phyloP scores from a whole-genome alignment of 2,797 vertebrate species.

The Sebastes glaucus region DNA sequence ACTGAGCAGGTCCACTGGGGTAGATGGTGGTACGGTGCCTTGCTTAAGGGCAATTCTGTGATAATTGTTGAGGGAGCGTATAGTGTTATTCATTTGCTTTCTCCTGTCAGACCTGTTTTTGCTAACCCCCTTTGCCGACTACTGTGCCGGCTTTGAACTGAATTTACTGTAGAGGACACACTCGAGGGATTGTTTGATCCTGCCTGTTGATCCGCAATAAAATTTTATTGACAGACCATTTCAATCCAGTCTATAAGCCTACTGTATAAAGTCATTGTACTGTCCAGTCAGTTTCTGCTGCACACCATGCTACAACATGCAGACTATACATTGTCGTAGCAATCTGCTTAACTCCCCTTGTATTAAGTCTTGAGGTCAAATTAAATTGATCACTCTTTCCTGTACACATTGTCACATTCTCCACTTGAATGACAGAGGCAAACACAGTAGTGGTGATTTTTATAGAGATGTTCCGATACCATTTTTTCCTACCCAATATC shows the following conservation, averaged over 20 bases:
- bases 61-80: slow-evolving; percentile 21
- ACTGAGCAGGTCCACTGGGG: slow-evolving; percentile 9
- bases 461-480: background rate
- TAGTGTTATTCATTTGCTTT: slow-evolving; percentile 11
- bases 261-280: background rate
- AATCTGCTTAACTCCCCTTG: background rate
- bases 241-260: slow-evolving; percentile 8
- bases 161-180: slow-evolving; percentile 10
- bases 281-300: background rate
- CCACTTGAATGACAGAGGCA: background rate
- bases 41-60: slow-evolving; percentile 18
- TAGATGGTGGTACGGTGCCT: slow-evolving; percentile 13
- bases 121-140: background rate
- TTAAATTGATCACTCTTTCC: background rate
- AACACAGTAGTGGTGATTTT: background rate
- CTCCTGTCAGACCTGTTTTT: slow-evolving; percentile 2
- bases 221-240: slow-evolving; percentile 26
- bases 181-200: background rate
- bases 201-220: slow-evolving; percentile 12
- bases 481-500: too few species aligned
- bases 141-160: background rate
- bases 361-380: background rate
- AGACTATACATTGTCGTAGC: background rate
- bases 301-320: background rate
- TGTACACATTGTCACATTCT: background rate